These are phyloP conservation scores for Arnoldichthys spilopterus DNA, from an alignment of 2,797 vertebrate genomes.

Conservation along the genomic window DNA sequence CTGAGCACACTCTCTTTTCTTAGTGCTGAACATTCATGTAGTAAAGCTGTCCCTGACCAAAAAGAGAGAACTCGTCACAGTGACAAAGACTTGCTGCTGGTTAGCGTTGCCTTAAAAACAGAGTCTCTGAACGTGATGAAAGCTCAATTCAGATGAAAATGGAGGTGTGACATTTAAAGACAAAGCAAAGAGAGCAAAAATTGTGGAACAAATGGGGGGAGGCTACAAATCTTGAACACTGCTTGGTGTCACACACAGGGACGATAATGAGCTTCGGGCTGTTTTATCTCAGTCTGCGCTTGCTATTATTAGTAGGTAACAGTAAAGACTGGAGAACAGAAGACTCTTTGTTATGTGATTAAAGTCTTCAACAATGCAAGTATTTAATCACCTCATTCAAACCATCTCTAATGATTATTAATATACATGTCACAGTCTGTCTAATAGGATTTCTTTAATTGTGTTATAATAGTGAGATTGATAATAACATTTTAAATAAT, in stretches of 20 bases:
- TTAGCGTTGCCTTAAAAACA: neutral
- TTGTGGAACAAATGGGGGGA: slow-evolving; percentile 30
- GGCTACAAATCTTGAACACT: slow-evolving; percentile 29
- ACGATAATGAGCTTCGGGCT: slow-evolving; percentile 55
- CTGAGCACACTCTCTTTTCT: neutral
- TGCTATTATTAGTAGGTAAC: slow-evolving; percentile 4
- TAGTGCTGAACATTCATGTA: neutral
- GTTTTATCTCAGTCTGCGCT: slow-evolving; percentile 46
- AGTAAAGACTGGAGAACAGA: neutral
- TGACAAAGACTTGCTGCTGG: slow-evolving; percentile 23
- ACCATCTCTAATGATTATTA: neutral
- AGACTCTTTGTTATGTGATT: neutral
- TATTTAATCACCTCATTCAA: slow-evolving; percentile 16
- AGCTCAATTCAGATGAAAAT: slow-evolving; percentile 66
- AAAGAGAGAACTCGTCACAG: slow-evolving; percentile 26
- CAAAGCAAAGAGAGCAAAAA: slow-evolving; percentile 40
- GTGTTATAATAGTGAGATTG: slow-evolving; percentile 7
- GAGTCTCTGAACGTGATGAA: slow-evolving; percentile 35
- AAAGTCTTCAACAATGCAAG: neutral
- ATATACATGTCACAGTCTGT: neutral
- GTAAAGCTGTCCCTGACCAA: neutral
- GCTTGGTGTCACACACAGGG: slow-evolving; percentile 32
- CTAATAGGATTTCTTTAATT: slow-evolving; percentile 4
- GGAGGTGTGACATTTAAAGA: slow-evolving; percentile 63
- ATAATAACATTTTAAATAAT: too few species aligned